Base-by-base conservation (phyloP, 1,140 invertebrate genomes). In the Drosophila ironensis region DNA sequence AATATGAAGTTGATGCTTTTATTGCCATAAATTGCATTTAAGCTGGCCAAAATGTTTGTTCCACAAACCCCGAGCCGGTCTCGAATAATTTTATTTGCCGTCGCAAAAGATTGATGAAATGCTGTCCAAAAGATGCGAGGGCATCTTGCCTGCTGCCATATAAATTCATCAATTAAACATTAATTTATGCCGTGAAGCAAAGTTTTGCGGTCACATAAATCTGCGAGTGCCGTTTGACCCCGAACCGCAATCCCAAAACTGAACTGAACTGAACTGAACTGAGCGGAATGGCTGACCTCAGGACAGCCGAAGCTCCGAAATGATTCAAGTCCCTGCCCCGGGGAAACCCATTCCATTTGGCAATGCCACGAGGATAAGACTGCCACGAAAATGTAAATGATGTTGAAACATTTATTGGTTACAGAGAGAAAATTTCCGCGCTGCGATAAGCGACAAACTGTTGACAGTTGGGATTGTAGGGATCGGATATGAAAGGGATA, bases 201-300 rank as follows among this genome's bases (percentile, higher is more conserved):
- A 80, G 40, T 80, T 74, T 60, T 81, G 75, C 76, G 75, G 75
- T 80, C 76, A 74, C 75, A 81, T 80, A 81, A 80, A 81, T 81
- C 50, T 74, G 57, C 64, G 61, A 80, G 70, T 35, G 57, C 48
- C 69, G 56, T 40, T 44, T 54, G 47, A 2, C 20, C 25, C 50
- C 24, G 25, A 52, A 64, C 75, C 70, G 51, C 69, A 78, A 54
- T 30, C 11, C 20, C 54, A 19, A 47, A 28, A 54, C 33, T 19
- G 20, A 46, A 37, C 59, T 41, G 45, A 27, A 20, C 19, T n/a
- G n/a, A 28, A 54, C 33, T 19, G 20, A 46, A 37, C 59, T 41
- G 45, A 27, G 16, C 19, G n/a, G n/a, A n/a, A n/a, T n/a, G n/a
- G 46, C 54, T 47, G 60, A 63, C 50, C 24, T 28, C 69, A 22